phyloP scores from a whole-genome alignment of 1,140 invertebrate genomes.

The Musca vetustissima region DNA sequence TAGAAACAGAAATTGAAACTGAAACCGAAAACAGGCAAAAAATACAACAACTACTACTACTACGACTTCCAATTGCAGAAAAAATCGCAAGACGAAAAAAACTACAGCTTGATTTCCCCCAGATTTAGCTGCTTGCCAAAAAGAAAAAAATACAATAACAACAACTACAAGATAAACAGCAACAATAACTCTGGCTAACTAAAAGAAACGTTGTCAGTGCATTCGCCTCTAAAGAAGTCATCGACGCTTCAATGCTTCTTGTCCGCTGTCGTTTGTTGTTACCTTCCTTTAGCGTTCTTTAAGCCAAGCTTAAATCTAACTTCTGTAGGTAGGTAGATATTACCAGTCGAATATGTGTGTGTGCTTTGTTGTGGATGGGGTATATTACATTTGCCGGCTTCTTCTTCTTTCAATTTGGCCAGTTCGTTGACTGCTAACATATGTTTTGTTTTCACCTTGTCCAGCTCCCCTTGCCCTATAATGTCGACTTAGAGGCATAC shows the following conservation, averaged over 20 bases:
- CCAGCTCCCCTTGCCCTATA: background rate
- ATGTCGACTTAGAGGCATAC: background rate
- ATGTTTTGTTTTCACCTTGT: background rate
- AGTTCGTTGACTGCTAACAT: constrained; percentile 20
- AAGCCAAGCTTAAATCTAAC: too few relatives aligned
- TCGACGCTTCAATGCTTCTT: too few relatives aligned
- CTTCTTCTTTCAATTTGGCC: constrained; percentile 11
- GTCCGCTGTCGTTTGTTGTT: too few relatives aligned
- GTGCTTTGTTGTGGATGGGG: too few relatives aligned
- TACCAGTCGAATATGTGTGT: too few relatives aligned
- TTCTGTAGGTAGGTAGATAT: too few relatives aligned
- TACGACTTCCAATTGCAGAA: background rate
- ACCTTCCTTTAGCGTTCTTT: too few relatives aligned
- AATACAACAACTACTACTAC: too few relatives aligned
- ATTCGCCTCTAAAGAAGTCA: constrained; percentile 20
- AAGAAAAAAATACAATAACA: background rate
- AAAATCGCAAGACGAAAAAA: constrained; percentile 10
- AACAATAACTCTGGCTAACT: background rate
- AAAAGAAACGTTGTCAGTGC: constrained; percentile 16
- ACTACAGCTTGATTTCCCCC: constrained; percentile 16
- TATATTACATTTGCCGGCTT: background rate
- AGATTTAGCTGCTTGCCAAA: constrained; percentile 17
- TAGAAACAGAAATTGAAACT: constrained; percentile 20
- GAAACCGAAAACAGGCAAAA: too few relatives aligned
- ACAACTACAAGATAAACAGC: too few relatives aligned